phyloP scores from a whole-genome alignment of 2,797 vertebrate genomes.

The Sebastes diaconus region DNA sequence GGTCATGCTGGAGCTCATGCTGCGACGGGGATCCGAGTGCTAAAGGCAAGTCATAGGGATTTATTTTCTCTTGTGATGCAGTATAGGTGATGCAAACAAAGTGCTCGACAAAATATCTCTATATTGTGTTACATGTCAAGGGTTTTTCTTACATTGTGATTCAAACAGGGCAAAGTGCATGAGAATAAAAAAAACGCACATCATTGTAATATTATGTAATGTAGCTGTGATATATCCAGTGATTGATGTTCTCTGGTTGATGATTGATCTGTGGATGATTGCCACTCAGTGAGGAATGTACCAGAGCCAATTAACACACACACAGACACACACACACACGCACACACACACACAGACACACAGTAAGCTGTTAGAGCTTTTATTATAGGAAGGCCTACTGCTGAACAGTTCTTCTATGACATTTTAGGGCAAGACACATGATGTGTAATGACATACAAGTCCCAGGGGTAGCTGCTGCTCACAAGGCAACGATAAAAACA shows the following conservation, averaged over 20 bases:
- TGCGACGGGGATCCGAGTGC: conserved; percentile 83
- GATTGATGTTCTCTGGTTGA: conserved; percentile 34
- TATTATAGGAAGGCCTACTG: conserved; percentile 33
- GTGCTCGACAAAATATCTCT: conserved; percentile 34
- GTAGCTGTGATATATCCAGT: conserved; percentile 13
- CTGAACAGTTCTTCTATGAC: conserved; percentile 19
- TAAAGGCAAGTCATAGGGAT: conserved; percentile 80
- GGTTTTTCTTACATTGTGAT: background rate
- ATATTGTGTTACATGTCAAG: conserved; percentile 12
- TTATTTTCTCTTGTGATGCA: background rate
- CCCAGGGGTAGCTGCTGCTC: conserved; percentile 7
- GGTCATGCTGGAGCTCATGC: conserved; percentile 68
- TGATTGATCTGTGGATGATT: conserved; percentile 54
- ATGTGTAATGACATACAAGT: conserved; percentile 33
- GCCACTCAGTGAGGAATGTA: conserved; percentile 42
- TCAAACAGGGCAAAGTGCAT: conserved; percentile 58
- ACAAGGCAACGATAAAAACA: background rate
- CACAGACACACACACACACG: background rate
- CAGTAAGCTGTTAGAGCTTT: conserved; percentile 5
- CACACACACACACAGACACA: background rate
- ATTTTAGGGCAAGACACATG: conserved; percentile 36
- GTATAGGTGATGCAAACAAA: conserved; percentile 11
- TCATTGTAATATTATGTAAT: conserved; percentile 57
- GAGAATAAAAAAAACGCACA: conserved; percentile 13
- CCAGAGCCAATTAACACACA: conserved; percentile 43